Conservation (phyloP, 1,140 invertebrate species). For the Trachymyrmex cornetzi region DNA sequence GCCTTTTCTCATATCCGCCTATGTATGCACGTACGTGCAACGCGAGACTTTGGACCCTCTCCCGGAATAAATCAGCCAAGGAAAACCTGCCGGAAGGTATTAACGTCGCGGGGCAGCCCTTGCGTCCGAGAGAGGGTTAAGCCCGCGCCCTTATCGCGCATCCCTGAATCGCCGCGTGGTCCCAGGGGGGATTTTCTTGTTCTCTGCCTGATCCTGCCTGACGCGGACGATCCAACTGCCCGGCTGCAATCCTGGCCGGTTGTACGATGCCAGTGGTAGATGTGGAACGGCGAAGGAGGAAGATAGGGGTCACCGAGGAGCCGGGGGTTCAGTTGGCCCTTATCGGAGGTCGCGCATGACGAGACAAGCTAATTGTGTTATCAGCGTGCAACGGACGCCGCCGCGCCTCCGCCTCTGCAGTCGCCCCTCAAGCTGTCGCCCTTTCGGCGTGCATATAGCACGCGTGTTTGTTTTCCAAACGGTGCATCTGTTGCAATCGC, state of each 20-base stretch:
- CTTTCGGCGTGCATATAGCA: constrained; percentile 16
- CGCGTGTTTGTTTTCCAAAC: constrained; percentile 50
- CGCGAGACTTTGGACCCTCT: constrained; percentile 65
- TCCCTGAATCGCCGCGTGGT: constrained; percentile 74
- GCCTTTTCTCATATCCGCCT: constrained; percentile 18
- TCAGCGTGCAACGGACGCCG: constrained; percentile 75
- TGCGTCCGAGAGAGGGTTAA: constrained; percentile 80
- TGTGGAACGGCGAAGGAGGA: constrained; percentile 60
- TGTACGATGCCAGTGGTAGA: constrained; percentile 23
- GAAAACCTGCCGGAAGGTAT: constrained; percentile 83
- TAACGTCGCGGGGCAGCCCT: constrained; percentile 72
- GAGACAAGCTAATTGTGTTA: constrained; percentile 82
- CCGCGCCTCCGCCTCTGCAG: not conserved
- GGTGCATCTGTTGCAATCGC: not conserved
- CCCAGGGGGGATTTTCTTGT: constrained; percentile 76
- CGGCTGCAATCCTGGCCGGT: constrained; percentile 50
- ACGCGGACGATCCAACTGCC: constrained; percentile 54
- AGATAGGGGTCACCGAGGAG: not conserved
- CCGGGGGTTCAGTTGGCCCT: constrained; percentile 68
- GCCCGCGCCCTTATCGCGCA: constrained; percentile 79
- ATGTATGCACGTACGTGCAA: constrained; percentile 50
- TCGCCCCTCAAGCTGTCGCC: constrained; percentile 31
- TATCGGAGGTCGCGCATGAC: constrained; percentile 82
- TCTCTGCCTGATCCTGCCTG: constrained; percentile 72
- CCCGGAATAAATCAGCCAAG: constrained; percentile 82